A percentile compares a stretch with the other conserved stretches of the same genome.
Evolutionary conservation across 2,797 vertebrate species (phyloP).

Genomic region (Cynodonichthys magdalenae): DNA sequence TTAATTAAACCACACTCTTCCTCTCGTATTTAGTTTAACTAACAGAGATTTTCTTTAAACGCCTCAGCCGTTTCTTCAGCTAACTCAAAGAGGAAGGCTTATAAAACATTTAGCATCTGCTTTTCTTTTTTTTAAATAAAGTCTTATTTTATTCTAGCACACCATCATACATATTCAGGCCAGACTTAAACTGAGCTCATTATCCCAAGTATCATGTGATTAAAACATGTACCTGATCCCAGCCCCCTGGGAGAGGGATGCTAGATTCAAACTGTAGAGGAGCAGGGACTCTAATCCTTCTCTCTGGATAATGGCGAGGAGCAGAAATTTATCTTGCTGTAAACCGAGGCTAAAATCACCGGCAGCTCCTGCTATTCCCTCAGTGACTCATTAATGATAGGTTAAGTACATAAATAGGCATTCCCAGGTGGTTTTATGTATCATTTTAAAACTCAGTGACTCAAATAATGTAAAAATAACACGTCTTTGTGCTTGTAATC

Average conservation of each 20-base stretch:
- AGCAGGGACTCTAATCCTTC: slow-evolving; percentile 68
- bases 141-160: slow-evolving; percentile 17
- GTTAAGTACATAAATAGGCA: slow-evolving; percentile 87
- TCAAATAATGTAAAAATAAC: slow-evolving; percentile 57
- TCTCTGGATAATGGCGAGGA: slow-evolving; percentile 43
- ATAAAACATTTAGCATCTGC: slow-evolving; percentile 30
- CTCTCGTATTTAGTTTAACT: slow-evolving; percentile 40
- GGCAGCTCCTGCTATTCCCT: slow-evolving; percentile 81
- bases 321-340: slow-evolving; percentile 64
- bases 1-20: slow-evolving; percentile 55
- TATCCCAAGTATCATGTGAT: slow-evolving; percentile 64
- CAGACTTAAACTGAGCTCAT: slow-evolving; percentile 49
- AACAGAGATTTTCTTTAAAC: slow-evolving; percentile 55
- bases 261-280: slow-evolving; percentile 57
- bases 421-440: slow-evolving; percentile 75
- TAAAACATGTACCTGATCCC: slow-evolving; percentile 77
- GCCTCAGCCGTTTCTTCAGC: slow-evolving; percentile 25
- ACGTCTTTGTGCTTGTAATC: slow-evolving; percentile 45
- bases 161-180: slow-evolving; percentile 59
- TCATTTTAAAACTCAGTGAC: slow-evolving; percentile 59
- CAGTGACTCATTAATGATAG: slow-evolving; percentile 88
- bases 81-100: slow-evolving; percentile 45
- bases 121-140: slow-evolving; percentile 21
- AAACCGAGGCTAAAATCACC: slow-evolving; percentile 68
- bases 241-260: slow-evolving; percentile 59